These are phyloP conservation scores for Brachirus orientalis DNA, from an alignment of 2,113 vertebrate species.

Conservation along the genomic window DNA sequence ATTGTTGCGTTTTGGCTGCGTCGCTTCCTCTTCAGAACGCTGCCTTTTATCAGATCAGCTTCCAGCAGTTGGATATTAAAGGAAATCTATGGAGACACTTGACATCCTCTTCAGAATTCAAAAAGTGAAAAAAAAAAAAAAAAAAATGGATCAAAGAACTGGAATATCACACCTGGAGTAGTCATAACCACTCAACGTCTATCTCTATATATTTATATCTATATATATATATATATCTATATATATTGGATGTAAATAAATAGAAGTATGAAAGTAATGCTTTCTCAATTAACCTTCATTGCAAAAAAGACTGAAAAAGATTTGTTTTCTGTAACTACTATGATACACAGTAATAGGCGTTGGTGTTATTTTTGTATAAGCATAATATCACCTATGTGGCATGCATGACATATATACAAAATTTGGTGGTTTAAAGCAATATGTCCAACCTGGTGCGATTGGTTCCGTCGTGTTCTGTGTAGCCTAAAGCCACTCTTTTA, in stretches of 20 bases:
- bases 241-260: constrained; percentile 54
- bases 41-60: constrained; percentile 57
- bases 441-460: constrained; percentile 85
- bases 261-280: constrained; percentile 41
- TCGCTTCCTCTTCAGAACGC: constrained; percentile 64
- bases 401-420: constrained; percentile 87
- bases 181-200: constrained; percentile 62
- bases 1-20: constrained; percentile 54
- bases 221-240: constrained; percentile 21
- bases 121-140: constrained; percentile 2
- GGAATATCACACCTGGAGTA: constrained; percentile 64
- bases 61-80: constrained; percentile 43
- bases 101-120: constrained; percentile 32
- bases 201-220: constrained; percentile 59
- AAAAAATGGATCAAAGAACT: constrained; percentile 53
- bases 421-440: constrained; percentile 85
- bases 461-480: constrained; percentile 84
- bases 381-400: constrained; percentile 86
- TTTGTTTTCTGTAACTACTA: constrained; percentile 79
- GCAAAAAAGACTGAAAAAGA: constrained; percentile 71
- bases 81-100: constrained; percentile 45
- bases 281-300: constrained; percentile 70
- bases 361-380: constrained; percentile 87
- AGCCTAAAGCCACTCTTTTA: constrained; percentile 78
- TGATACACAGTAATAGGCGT: constrained; percentile 80